phyloP scores from a whole-genome alignment of 2,888 invertebrate genomes.

The Drosophila mulleri region DNA sequence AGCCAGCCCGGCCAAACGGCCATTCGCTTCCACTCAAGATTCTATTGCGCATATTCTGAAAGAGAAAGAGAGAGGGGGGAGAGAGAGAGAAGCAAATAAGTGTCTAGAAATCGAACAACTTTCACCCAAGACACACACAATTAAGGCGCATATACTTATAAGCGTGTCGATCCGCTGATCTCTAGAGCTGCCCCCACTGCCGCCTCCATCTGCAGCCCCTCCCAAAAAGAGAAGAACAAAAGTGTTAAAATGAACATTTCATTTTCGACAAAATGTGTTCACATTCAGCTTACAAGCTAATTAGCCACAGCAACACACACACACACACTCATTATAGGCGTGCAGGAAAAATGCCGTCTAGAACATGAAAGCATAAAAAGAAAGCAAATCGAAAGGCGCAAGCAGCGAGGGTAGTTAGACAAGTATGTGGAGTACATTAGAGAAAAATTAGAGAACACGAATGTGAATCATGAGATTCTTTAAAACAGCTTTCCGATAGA shows the following conservation, averaged over 20 bases:
- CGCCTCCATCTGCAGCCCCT: conserved; percentile 11
- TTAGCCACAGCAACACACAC: conserved; percentile 60
- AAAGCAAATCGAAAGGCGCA: conserved; percentile 46
- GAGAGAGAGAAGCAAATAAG: conserved; percentile 3
- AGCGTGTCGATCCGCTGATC: conserved; percentile 59
- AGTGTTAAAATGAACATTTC: conserved; percentile 74
- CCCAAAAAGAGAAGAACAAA: conserved; percentile 56
- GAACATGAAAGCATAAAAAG: conserved; percentile 64
- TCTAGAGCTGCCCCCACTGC: conserved; percentile 16
- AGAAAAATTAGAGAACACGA: not conserved
- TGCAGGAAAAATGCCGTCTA: conserved; percentile 43
- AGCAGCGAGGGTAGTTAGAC: conserved; percentile 28
- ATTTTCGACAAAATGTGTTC: conserved; percentile 68
- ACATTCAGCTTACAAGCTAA: conserved; percentile 77
- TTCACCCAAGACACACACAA: conserved; percentile 61
- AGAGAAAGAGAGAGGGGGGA: conserved; percentile 9
- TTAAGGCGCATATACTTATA: conserved; percentile 62
- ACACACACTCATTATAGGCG: conserved; percentile 20
- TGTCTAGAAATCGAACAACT: conserved; percentile 46
- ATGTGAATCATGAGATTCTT: too few species aligned
- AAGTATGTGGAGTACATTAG: not conserved
- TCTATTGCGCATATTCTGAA: conserved; percentile 32
- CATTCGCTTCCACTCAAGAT: conserved; percentile 15
- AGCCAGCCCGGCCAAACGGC: conserved; percentile 29
- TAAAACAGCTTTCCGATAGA: too few species aligned